Evolutionary conservation across 2,888 invertebrate species (phyloP).

Genomic region (Drosophila kuntzei): DNA sequence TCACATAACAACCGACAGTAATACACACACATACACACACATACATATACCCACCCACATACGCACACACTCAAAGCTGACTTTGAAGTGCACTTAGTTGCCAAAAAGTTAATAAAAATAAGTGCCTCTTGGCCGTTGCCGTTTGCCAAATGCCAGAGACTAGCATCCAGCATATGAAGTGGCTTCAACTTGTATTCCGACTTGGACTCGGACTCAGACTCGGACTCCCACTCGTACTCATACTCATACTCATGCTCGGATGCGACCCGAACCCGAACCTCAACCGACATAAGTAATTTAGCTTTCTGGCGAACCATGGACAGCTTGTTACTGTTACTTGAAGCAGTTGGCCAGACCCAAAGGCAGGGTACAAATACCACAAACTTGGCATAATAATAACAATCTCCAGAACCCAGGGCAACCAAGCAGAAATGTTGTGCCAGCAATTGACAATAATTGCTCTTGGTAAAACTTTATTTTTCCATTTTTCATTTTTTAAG

Average conservation of each 20-base stretch:
- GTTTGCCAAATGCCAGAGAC: constrained; percentile 37
- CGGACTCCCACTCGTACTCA: neutral
- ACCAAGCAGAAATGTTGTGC: constrained; percentile 54
- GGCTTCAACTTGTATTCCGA: constrained; percentile 32
- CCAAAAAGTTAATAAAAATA: constrained; percentile 79
- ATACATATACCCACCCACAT: constrained; percentile 14
- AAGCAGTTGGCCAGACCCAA: constrained; percentile 34
- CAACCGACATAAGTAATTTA: constrained; percentile 66
- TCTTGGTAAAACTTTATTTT: constrained; percentile 34
- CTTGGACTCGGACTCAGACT: constrained; percentile 7
- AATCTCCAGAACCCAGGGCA: constrained; percentile 35
- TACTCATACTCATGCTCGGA: constrained; percentile 1
- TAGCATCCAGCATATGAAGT: constrained; percentile 46
- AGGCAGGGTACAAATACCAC: constrained; percentile 39
- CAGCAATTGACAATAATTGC: constrained; percentile 68
- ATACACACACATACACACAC: constrained; percentile 20
- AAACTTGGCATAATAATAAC: constrained; percentile 59
- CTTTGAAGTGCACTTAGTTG: constrained; percentile 73
- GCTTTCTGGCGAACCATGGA: constrained; percentile 52
- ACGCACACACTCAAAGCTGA: constrained; percentile 33
- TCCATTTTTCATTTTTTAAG: too few relatives aligned
- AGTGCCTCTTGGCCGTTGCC: constrained; percentile 71
- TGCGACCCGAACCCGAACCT: neutral
- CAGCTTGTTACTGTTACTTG: constrained; percentile 45
- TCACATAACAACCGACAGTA: constrained; percentile 33